Evolutionary conservation across 2,888 invertebrate species (phyloP).

Genomic region (Leptopilina myrica): DNA sequence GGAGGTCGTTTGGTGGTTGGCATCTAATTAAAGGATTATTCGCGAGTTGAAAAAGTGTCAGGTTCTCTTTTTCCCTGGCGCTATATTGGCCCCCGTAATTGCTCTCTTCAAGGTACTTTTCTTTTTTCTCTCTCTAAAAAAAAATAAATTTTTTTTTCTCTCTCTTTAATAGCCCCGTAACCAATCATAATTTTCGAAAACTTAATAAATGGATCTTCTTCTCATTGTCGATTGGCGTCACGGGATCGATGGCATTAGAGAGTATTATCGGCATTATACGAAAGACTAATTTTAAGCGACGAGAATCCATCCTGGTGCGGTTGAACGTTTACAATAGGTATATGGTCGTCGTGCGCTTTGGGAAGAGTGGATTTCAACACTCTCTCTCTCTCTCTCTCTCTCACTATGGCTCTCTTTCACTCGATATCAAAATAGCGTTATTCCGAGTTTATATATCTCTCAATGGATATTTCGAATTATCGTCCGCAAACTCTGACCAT

Average conservation of each 20-base stretch:
- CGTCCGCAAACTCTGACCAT: background rate
- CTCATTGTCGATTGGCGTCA: too few relatives aligned
- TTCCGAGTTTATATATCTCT: slow-evolving; percentile 21
- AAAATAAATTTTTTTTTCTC: too few relatives aligned
- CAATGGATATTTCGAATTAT: slow-evolving; percentile 30
- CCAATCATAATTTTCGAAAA: too few relatives aligned
- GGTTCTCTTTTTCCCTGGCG: background rate
- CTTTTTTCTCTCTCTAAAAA: background rate
- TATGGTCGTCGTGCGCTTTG: background rate
- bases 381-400: background rate
- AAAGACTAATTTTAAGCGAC: slow-evolving; percentile 2
- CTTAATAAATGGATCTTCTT: too few relatives aligned
- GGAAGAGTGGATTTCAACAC: slow-evolving; percentile 24
- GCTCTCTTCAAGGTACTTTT: too few relatives aligned
- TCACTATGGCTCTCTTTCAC: background rate
- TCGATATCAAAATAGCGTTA: slow-evolving; percentile 28
- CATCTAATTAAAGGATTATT: slow-evolving; percentile 26
- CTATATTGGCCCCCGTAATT: background rate
- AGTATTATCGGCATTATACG: slow-evolving; percentile 28
- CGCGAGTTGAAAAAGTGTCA: slow-evolving; percentile 11
- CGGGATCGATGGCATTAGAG: slow-evolving; percentile 14
- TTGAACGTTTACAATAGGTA: slow-evolving; percentile 25
- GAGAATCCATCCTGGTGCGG: background rate
- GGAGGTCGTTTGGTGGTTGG: slow-evolving; percentile 7
- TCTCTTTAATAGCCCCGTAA: too few relatives aligned